phyloP scores from a whole-genome alignment of 2,888 invertebrate genomes.

The Drosophila recens region DNA sequence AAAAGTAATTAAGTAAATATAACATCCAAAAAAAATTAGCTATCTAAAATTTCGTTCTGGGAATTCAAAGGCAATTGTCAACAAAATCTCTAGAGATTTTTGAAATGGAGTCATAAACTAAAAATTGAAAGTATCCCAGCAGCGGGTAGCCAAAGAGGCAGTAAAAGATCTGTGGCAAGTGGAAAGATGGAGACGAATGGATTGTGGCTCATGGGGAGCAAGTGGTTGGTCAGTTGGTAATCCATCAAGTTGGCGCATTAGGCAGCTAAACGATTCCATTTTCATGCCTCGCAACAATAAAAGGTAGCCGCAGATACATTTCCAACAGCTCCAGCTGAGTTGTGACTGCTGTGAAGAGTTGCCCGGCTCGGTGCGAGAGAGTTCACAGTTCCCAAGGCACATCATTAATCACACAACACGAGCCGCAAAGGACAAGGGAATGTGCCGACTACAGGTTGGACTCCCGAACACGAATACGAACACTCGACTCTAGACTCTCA shows the following conservation, averaged over 20 bases:
- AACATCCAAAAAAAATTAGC: too few relatives aligned
- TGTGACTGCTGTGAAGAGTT: constrained; percentile 13
- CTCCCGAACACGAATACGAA: neutral
- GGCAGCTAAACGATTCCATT: constrained; percentile 83
- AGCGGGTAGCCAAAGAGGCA: constrained; percentile 56
- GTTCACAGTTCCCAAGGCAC: constrained; percentile 12
- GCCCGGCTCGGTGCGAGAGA: neutral
- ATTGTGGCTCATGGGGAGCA: constrained; percentile 17
- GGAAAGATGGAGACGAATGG: neutral
- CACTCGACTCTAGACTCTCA: neutral
- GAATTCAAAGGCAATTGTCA: neutral
- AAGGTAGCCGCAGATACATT: constrained; percentile 79
- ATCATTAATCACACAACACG: constrained; percentile 85
- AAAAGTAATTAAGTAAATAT: too few relatives aligned
- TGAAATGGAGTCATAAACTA: neutral
- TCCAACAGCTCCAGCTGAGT: constrained; percentile 65
- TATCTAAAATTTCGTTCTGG: neutral
- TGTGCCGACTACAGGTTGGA: constrained; percentile 28
- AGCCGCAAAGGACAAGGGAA: constrained; percentile 70
- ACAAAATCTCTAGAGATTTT: neutral
- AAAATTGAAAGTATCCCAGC: constrained; percentile 44
- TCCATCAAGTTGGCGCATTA: constrained; percentile 81
- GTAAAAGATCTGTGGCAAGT: constrained; percentile 4
- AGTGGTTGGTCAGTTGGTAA: constrained; percentile 56
- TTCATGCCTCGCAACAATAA: constrained; percentile 65